Conservation (phyloP, 35 echinoderm and acorn worm genomes). For the Antedon bifida region DNA sequence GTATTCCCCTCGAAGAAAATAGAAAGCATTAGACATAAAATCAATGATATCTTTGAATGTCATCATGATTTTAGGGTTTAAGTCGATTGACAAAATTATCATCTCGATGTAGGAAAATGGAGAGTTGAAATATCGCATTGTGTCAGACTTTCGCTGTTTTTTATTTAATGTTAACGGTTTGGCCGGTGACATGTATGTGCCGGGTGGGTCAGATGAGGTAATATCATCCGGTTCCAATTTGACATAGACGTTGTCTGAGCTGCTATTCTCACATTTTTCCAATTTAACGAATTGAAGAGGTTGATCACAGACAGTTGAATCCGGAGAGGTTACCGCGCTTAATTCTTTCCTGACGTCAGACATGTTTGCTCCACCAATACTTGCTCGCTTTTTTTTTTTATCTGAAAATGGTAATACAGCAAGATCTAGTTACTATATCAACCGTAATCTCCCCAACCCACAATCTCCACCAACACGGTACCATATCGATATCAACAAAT, state of each 20-base stretch:
- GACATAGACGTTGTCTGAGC: not conserved
- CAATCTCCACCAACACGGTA: too few relatives aligned
- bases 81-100: slow-evolving; percentile 61
- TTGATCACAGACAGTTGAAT: not conserved
- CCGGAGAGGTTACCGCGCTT: not conserved
- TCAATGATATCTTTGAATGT: slow-evolving; percentile 54
- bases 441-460: too few relatives aligned
- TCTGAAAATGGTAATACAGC: too few relatives aligned
- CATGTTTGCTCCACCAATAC: too few relatives aligned
- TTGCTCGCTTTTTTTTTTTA: too few relatives aligned
- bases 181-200: not conserved
- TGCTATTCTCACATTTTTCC: too few relatives aligned
- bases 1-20: slow-evolving; percentile 46
- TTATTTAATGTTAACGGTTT: not conserved
- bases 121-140: slow-evolving; percentile 30
- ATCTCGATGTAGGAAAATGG: slow-evolving; percentile 76
- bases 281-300: too few relatives aligned
- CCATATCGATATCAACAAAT: too few relatives aligned
- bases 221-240: not conserved
- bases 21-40: slow-evolving; percentile 27
- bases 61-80: slow-evolving; percentile 31
- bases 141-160: not conserved
- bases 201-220: not conserved
- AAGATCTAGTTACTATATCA: too few relatives aligned
- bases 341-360: not conserved